Conservation (phyloP, 2,888 invertebrate species). For the Melanotus villosus region DNA sequence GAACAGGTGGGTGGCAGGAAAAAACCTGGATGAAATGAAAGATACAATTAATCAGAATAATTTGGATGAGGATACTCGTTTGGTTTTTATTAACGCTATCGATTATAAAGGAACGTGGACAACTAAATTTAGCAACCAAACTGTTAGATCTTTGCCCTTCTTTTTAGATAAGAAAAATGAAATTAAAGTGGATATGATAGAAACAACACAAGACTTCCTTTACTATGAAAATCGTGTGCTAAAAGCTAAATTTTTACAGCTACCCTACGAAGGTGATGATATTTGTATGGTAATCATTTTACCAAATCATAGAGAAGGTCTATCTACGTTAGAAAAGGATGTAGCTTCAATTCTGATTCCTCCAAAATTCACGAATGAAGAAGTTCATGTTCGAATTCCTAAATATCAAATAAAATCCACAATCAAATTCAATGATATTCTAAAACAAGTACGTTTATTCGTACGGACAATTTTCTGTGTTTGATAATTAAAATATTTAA, state of each 20-base stretch:
- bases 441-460: too few species aligned
- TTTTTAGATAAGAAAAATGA: conserved; percentile 49
- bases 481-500: too few species aligned
- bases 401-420: too few species aligned
- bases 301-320: conserved; percentile 41
- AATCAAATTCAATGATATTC: too few species aligned
- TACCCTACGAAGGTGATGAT: conserved; percentile 53
- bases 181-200: conserved; percentile 60
- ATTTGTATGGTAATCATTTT: conserved; percentile 50
- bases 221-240: conserved; percentile 58
- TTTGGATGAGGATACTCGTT: conserved; percentile 53
- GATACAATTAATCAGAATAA: conserved; percentile 54
- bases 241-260: conserved; percentile 59
- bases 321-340: conserved; percentile 38
- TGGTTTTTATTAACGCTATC: conserved; percentile 63
- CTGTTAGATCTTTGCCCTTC: conserved; percentile 55
- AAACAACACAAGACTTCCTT: conserved; percentile 51
- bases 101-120: conserved; percentile 62
- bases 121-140: conserved; percentile 45
- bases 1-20: conserved; percentile 63
- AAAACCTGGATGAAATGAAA: conserved; percentile 62
- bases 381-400: too few species aligned
- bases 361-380: too few species aligned
- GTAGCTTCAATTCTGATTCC: too few species aligned
- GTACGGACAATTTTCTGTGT: too few species aligned